A percentile compares a stretch with the other conserved stretches of the same genome.
Conservation (phyloP, 2,888 invertebrate genomes). For the Hecatera dysodea region DNA sequence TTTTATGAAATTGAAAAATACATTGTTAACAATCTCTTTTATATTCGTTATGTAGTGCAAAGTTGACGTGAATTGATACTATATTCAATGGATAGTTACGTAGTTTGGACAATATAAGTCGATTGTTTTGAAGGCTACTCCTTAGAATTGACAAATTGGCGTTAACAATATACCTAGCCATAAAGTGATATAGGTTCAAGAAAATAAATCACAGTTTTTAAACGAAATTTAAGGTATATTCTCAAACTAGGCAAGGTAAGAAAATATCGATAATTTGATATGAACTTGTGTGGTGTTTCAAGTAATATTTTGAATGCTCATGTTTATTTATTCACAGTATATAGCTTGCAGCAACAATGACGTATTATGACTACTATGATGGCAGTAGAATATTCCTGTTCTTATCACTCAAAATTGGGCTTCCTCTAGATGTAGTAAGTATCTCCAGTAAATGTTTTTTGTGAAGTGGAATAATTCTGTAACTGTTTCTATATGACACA, state of each 20-base stretch:
- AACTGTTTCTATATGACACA: not conserved
- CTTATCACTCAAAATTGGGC: slow-evolving; percentile 92
- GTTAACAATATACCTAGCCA: slow-evolving; percentile 56
- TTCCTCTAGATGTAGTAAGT: slow-evolving; percentile 95
- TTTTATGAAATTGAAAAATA: slow-evolving; percentile 51
- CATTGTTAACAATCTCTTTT: slow-evolving; percentile 49
- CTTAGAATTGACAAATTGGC: slow-evolving; percentile 30
- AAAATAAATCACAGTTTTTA: slow-evolving; percentile 40
- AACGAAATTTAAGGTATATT: slow-evolving; percentile 27
- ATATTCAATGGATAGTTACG: slow-evolving; percentile 30
- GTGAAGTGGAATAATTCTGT: not conserved
- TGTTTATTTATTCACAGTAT: slow-evolving; percentile 55
- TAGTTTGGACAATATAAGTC: slow-evolving; percentile 17
- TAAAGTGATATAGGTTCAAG: slow-evolving; percentile 61
- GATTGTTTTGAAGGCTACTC: slow-evolving; percentile 20
- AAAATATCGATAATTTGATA: slow-evolving; percentile 5
- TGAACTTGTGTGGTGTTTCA: slow-evolving; percentile 1
- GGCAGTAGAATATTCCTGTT: slow-evolving; percentile 93
- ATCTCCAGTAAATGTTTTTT: not conserved
- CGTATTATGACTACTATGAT: slow-evolving; percentile 91
- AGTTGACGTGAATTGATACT: slow-evolving; percentile 34
- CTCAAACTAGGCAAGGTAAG: slow-evolving; percentile 31
- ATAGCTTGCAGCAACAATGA: slow-evolving; percentile 71
- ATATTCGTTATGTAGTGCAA: slow-evolving; percentile 18
- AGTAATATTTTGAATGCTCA: not conserved